These are phyloP conservation scores for Hipposideros armiger DNA, from an alignment of 2,113 vertebrate species.

Conservation along the genomic window DNA sequence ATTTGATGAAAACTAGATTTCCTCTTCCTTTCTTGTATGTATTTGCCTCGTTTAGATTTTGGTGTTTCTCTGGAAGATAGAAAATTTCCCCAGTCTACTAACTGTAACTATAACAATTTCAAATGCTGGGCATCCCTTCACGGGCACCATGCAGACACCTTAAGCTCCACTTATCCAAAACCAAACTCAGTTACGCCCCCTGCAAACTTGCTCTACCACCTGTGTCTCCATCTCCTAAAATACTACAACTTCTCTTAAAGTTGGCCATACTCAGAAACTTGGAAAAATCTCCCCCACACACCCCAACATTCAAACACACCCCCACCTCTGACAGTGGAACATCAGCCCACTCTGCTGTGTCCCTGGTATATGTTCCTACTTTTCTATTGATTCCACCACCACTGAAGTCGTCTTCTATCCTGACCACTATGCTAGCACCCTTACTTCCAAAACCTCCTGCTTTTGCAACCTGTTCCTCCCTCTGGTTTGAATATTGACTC, in stretches of 20 bases:
- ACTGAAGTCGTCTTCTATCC: background rate
- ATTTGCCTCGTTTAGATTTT: background rate
- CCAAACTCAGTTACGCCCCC: background rate
- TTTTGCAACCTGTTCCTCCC: background rate
- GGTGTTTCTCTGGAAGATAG: conserved; percentile 2
- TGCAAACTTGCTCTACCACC: background rate
- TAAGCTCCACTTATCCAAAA: conserved; percentile 27
- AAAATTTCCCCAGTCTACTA: background rate
- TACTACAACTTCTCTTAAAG: conserved; percentile 20
- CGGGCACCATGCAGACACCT: background rate
- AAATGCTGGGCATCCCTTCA: background rate
- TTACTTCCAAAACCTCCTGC: background rate
- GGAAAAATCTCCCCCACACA: background rate
- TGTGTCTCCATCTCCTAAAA: background rate
- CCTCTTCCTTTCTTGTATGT: background rate
- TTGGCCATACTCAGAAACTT: background rate
- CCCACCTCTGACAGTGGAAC: background rate
- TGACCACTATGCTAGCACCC: background rate
- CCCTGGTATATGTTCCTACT: background rate
- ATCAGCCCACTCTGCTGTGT: background rate
- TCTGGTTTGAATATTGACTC: background rate
- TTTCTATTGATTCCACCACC: background rate
- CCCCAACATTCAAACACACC: too few relatives aligned
- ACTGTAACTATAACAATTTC: conserved; percentile 3
- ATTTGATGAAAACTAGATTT: background rate